These are phyloP conservation scores for Neotoxoptera formosana DNA, from an alignment of 1,140 invertebrate genomes.

Conservation along the genomic window DNA sequence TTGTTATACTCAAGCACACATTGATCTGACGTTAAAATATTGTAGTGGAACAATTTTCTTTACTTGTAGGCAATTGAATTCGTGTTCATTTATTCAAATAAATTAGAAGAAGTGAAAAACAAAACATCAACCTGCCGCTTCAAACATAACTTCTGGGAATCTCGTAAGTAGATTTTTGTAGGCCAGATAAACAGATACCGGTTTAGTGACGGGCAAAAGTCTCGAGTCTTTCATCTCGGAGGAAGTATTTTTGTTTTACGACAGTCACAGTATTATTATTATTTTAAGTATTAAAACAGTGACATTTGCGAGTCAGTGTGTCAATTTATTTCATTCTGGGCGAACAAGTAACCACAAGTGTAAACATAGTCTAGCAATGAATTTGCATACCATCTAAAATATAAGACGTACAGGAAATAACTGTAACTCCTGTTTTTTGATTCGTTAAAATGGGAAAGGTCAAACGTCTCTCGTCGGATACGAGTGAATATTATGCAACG, in stretches of 20 bases:
- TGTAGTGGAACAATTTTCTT: not conserved
- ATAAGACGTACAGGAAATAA: not conserved
- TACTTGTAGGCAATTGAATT: not conserved
- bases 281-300: too few relatives aligned
- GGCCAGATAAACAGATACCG: too few relatives aligned
- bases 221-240: too few relatives aligned
- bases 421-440: not conserved
- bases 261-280: too few relatives aligned
- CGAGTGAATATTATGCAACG: not conserved
- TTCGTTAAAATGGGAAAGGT: not conserved
- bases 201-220: too few relatives aligned
- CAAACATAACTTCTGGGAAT: not conserved
- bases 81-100: not conserved
- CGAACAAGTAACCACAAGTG: too few relatives aligned
- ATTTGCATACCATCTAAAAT: not conserved
- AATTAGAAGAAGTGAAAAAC: not conserved
- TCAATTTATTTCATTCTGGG: too few relatives aligned
- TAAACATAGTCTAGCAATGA: not conserved
- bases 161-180: too few relatives aligned
- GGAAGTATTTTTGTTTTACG: too few relatives aligned
- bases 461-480: not conserved
- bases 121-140: not conserved
- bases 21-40: not conserved
- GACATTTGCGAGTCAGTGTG: too few relatives aligned
- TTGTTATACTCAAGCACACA: not conserved